Base-by-base conservation (phyloP, 2,797 vertebrate species). In the Hippopotamyrus pictus region DNA sequence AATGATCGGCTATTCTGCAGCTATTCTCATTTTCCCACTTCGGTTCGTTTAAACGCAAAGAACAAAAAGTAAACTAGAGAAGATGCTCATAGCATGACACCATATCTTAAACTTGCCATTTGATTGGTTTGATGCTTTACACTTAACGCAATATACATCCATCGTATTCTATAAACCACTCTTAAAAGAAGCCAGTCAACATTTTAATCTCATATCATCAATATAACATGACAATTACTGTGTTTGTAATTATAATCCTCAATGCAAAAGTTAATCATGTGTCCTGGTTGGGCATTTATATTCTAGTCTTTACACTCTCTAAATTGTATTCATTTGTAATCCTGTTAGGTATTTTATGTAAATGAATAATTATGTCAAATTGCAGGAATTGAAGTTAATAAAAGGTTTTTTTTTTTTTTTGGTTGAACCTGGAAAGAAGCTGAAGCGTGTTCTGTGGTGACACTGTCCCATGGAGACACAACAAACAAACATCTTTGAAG, bases 31-130 rank as follows among this genome's bases (percentile, higher is more conserved):
- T 89, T 29, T 69, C 73, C 83, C 59, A 37, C 69, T 88, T 65
- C 22, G 37, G 53, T 37, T 90, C 17, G 37, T 44, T 87, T 65
- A 90, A 87, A 89, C 0, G 2, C 83, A 53, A 89, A 37, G 46
- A 89, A 90, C 91, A 37, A 88, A 87, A 92, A 92, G 90, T 84
- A 29, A 90, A 89, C 90, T 25, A 46, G 19, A 90, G 48, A 84
- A 88, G 29, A 17, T 54, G 41, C 41, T 88, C 41, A 19, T 88
- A 46, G 57, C 59, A 65, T 89, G 54, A 29, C 86, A 88, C 83
- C 37, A 54, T 86, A n/a, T 48, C 37, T 87, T 62, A 69, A 62
- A 69, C 62, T 79, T 59, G 51, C 65, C 62, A 25, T 89, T 59
- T 87, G 44, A 73, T 51, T 88, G 86, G 51, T 87, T 90, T 50